These are phyloP conservation scores for Irena cyanogastra DNA, from an alignment of 2,113 vertebrate species.

Conservation along the genomic window DNA sequence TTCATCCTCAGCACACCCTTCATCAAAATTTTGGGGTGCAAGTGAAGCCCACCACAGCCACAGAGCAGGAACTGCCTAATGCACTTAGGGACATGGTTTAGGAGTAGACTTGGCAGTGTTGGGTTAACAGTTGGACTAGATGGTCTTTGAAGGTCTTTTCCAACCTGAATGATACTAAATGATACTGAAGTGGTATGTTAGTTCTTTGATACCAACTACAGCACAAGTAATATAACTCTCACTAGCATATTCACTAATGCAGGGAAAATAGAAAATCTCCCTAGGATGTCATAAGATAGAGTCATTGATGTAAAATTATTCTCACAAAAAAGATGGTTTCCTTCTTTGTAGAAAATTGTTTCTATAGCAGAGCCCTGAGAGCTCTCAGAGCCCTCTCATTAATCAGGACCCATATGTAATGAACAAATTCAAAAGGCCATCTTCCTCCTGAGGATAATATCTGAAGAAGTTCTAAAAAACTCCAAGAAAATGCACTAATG, in stretches of 20 bases:
- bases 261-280: background rate
- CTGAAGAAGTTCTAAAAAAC: background rate
- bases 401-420: background rate
- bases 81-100: background rate
- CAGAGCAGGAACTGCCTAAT: background rate
- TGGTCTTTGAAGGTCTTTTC: background rate
- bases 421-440: background rate
- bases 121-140: background rate
- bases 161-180: background rate
- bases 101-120: background rate
- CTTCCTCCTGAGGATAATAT: background rate
- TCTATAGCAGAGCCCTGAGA: background rate
- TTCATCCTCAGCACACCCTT: background rate
- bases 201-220: background rate
- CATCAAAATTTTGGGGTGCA: background rate
- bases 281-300: background rate
- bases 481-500: background rate
- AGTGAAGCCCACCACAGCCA: background rate
- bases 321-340: background rate
- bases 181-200: background rate
- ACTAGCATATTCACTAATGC: background rate
- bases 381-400: background rate
- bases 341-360: background rate
- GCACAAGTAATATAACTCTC: background rate
- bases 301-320: background rate